Percentiles rank a stretch among this genome's conserved stretches.
phyloP scores from a whole-genome alignment of 2,888 invertebrate species.

The Andrena marginata region DNA sequence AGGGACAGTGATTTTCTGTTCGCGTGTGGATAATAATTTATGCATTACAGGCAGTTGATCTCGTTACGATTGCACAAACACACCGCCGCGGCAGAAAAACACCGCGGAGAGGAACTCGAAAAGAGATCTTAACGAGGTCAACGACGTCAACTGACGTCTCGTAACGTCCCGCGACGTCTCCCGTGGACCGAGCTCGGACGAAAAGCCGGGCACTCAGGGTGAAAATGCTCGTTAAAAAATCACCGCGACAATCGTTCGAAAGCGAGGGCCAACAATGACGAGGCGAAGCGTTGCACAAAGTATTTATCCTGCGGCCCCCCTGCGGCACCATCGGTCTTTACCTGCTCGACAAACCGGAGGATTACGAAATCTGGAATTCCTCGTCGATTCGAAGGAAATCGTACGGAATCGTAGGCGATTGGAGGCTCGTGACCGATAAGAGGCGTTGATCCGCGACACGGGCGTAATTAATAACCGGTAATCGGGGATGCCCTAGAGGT shows the following conservation, averaged over 20 bases:
- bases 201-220: slow-evolving; percentile 24
- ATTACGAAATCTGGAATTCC: slow-evolving; percentile 43
- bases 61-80: slow-evolving; percentile 63
- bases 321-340: background rate
- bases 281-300: slow-evolving; percentile 20
- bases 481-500: slow-evolving; percentile 6
- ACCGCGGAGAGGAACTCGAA: slow-evolving; percentile 49
- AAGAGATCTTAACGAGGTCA: slow-evolving; percentile 69
- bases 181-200: slow-evolving; percentile 38
- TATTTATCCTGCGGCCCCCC: slow-evolving; percentile 33
- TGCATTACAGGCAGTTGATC: slow-evolving; percentile 48
- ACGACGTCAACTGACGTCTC: slow-evolving; percentile 57
- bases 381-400: slow-evolving; percentile 16
- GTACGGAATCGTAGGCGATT: background rate
- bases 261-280: slow-evolving; percentile 22
- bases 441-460: slow-evolving; percentile 49
- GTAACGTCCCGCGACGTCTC: slow-evolving; percentile 14
- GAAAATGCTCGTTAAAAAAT: slow-evolving; percentile 51
- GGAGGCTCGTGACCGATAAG: slow-evolving; percentile 47
- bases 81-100: slow-evolving; percentile 41
- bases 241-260: slow-evolving; percentile 28
- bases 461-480: slow-evolving; percentile 50
- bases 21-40: slow-evolving; percentile 53
- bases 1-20: slow-evolving; percentile 23
- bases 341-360: background rate